Conservation (phyloP, 2,113 vertebrate species). For the Thunnus thynnus region DNA sequence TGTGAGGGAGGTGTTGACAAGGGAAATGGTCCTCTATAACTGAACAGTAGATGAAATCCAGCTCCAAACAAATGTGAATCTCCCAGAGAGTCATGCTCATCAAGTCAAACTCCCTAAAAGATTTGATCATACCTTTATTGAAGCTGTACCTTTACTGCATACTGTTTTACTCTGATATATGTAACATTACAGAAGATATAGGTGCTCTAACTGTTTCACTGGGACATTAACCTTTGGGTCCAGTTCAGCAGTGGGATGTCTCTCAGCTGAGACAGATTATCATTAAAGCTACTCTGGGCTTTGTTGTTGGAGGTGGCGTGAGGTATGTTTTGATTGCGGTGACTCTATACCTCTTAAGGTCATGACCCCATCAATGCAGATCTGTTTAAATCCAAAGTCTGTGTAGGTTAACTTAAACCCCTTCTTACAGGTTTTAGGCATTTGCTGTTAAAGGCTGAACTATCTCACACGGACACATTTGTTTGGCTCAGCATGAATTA, state of each 20-base stretch:
- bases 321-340: neutral
- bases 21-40: no score
- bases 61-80: neutral
- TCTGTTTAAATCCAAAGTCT: slow-evolving; percentile 33
- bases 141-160: no score
- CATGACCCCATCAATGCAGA: slow-evolving; percentile 33
- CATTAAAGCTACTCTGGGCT: neutral
- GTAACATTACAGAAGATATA: no score
- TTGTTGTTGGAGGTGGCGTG: neutral
- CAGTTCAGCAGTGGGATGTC: neutral
- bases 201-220: neutral
- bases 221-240: neutral
- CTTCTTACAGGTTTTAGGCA: slow-evolving; percentile 14
- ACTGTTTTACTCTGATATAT: no score
- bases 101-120: no score
- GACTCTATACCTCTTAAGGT: neutral
- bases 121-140: no score
- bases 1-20: no score
- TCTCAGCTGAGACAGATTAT: slow-evolving; percentile 2
- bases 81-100: neutral
- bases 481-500: slow-evolving; percentile 3
- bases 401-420: slow-evolving; percentile 28
- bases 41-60: neutral
- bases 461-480: neutral
- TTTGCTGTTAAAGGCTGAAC: slow-evolving; percentile 6